phyloP scores from a whole-genome alignment of 2,797 vertebrate species.

The Enteromius thamalakanensis region DNA sequence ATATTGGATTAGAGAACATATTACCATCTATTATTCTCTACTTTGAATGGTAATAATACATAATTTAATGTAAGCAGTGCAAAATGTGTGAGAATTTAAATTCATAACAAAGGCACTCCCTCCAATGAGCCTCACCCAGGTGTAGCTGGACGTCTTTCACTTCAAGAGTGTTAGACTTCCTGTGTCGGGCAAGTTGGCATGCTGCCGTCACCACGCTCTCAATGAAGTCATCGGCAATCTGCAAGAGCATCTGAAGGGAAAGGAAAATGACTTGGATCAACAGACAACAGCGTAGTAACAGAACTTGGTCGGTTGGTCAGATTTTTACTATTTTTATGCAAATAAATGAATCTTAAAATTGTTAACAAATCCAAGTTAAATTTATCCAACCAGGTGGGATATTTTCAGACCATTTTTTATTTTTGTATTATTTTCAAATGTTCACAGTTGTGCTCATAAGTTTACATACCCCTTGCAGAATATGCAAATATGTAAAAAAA shows the following conservation, averaged over 20 bases:
- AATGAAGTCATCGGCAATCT: conserved; percentile 98
- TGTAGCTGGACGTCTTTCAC: conserved; percentile 98
- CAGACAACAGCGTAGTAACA: conserved; percentile 8
- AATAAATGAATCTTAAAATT: too few species aligned
- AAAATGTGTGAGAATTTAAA: not conserved
- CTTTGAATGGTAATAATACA: not conserved
- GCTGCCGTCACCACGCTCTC: conserved; percentile 97
- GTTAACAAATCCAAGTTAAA: too few species aligned
- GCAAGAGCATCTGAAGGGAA: conserved; percentile 89
- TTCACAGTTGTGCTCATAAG: too few species aligned
- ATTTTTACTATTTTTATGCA: not conserved
- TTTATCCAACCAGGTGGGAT: too few species aligned
- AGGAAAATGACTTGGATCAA: not conserved
- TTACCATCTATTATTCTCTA: not conserved
- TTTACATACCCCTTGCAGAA: too few species aligned
- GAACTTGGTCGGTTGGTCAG: not conserved
- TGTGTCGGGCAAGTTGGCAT: conserved; percentile 94
- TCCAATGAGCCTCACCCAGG: conserved; percentile 81
- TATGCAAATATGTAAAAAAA: too few species aligned
- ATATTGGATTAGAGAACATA: conserved; percentile 1
- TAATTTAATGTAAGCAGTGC: too few species aligned
- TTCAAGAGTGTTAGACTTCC: conserved; percentile 96
- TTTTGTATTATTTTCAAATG: too few species aligned
- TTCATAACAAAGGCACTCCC: not conserved
- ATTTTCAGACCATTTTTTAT: too few species aligned